A percentile compares a stretch with the other conserved stretches of the same genome.
phyloP scores from a whole-genome alignment of 2,113 vertebrate genomes.

The Bubo bubo region DNA sequence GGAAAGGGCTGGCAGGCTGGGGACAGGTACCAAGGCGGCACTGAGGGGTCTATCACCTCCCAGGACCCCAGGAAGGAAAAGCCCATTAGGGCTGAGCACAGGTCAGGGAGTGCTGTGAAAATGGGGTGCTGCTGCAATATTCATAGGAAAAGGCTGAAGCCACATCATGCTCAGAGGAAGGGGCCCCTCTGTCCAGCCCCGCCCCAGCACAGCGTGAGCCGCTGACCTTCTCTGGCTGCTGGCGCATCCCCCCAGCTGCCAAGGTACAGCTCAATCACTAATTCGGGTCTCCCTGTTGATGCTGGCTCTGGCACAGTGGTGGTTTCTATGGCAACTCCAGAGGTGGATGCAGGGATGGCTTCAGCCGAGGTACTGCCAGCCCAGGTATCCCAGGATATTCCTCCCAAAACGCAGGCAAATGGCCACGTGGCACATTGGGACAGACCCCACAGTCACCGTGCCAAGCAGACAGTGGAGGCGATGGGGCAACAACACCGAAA shows the following conservation, averaged over 20 bases:
- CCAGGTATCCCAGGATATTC: conserved; percentile 67
- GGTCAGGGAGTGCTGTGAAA: not conserved
- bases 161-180: not conserved
- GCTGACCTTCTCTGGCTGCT: not conserved
- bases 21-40: rapidly evolving
- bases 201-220: not conserved
- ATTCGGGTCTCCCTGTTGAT: conserved; percentile 38
- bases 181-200: not conserved
- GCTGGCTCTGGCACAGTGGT: conserved; percentile 66
- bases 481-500: not conserved
- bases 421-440: rapidly evolving
- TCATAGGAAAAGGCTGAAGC: not conserved
- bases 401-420: conserved; percentile 39
- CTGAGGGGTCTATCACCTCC: not conserved
- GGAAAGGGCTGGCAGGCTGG: not conserved
- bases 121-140: not conserved
- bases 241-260: rapidly evolving
- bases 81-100: not conserved
- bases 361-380: conserved; percentile 58
- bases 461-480: rapidly evolving
- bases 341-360: conserved; percentile 68
- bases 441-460: rapidly evolving
- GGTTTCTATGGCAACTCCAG: conserved; percentile 81
- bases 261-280: not conserved
- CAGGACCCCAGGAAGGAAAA: not conserved